Evolutionary conservation across 2,797 vertebrate species (phyloP).

Genomic region (Anas acuta): DNA sequence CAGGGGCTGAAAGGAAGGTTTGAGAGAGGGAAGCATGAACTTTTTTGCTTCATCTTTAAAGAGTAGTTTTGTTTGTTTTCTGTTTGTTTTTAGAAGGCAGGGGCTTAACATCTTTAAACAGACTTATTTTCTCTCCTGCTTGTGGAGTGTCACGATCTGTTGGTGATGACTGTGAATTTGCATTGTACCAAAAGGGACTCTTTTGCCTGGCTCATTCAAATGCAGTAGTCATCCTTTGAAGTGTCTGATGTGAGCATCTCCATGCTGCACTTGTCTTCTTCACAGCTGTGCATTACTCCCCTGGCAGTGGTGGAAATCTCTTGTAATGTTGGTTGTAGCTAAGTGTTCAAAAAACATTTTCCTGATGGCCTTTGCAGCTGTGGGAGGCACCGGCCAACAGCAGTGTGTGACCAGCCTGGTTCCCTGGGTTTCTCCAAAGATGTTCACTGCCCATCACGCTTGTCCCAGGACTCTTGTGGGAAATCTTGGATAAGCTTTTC

Average conservation of each 20-base stretch:
- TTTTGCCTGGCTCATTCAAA: background rate
- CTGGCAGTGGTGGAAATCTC: background rate
- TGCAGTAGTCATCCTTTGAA: background rate
- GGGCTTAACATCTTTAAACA: background rate
- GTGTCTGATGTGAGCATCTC: background rate
- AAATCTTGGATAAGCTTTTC: background rate
- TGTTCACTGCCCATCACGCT: background rate
- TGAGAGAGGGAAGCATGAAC: background rate
- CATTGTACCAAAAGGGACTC: background rate
- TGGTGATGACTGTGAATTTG: background rate
- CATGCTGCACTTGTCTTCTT: rapidly evolving
- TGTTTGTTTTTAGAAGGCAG: background rate
- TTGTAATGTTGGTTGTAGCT: rapidly evolving
- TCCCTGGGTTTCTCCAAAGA: background rate
- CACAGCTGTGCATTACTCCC: background rate
- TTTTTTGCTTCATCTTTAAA: background rate
- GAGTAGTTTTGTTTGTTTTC: background rate
- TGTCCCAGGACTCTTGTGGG: background rate
- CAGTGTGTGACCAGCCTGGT: rapidly evolving
- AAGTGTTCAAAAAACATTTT: background rate
- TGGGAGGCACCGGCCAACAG: rapidly evolving
- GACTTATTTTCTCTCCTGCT: background rate
- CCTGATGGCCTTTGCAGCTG: rapidly evolving
- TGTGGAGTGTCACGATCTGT: background rate
- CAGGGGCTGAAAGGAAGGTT: background rate